Evolutionary conservation across 2,113 vertebrate genomes (phyloP), one percentile per base, ranked within the genome.

Genomic region (Percina caprodes): DNA sequence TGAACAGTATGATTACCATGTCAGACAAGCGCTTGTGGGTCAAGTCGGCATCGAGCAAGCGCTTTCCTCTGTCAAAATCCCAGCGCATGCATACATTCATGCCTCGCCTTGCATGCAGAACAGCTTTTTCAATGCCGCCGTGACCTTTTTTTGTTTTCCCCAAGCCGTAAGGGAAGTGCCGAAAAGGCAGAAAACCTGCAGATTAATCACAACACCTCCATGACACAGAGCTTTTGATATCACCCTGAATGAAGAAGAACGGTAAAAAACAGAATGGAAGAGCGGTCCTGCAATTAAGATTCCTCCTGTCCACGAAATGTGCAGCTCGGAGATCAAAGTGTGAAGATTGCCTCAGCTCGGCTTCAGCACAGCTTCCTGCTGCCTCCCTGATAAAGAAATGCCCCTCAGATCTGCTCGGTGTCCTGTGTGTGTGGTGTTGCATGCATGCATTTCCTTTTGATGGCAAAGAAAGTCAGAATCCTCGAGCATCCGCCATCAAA

Each of bases 301-400:
- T 62, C 71, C 51, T 46, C 51, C 62, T 55, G 67, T 83, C 75
- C 77, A 78, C 49, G 45, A 75, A 68, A 86, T 78, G 78, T 83
- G 81, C 75, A 82, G 85, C 86, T 85, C 56, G 42, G 49, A 86
- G 76, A 89, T 91, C 87, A 86, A 55, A 86, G 76, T 69, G 88
- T 76, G 75, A 80, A 83, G 85, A 81, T 82, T 67, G 84, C 76
- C 80, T 77, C 46, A 69, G 75, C 79, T 86, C 72, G 75, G 80
- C 80, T 69, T 74, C 77, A 85, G 69, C 78, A 78, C 60, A 68
- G 75, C 74, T 78, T 81, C 82, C 84, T 66, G 55, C 75, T 60
- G 61, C 66, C 65, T 80, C 59, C 63, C 80, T 55, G 75, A 86
- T 86, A 84, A 83, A 86, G 26, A 84, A 62, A 39, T 3, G 3